Conservation (phyloP, 2,113 vertebrate genomes). For the Phaetusa simplex region DNA sequence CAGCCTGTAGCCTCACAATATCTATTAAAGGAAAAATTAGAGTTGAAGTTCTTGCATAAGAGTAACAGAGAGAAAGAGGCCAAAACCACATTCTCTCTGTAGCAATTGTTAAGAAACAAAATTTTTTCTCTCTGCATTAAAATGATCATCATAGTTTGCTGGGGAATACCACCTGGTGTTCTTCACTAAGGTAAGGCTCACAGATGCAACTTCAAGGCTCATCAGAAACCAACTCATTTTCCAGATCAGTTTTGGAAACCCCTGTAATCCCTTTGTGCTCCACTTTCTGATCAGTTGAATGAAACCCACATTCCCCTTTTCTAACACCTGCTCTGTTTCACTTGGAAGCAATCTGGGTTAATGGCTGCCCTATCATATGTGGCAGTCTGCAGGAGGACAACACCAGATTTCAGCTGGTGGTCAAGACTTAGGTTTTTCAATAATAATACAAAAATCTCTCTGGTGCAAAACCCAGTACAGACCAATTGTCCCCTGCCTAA, state of each 20-base stretch:
- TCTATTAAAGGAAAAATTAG: constrained; percentile 11
- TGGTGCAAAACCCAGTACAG: neutral
- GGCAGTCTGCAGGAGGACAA: neutral
- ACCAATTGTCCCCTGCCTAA: neutral
- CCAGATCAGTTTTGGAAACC: neutral
- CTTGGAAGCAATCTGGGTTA: neutral
- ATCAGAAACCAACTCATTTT: neutral
- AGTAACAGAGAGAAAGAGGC: neutral
- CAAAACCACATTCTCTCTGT: neutral
- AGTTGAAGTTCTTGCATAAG: neutral
- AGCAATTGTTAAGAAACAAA: neutral
- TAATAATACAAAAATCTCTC: neutral
- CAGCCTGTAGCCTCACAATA: constrained; percentile 9
- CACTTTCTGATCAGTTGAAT: neutral
- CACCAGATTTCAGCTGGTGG: neutral
- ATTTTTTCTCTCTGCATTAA: neutral
- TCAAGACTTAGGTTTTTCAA: neutral
- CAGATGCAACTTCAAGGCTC: neutral
- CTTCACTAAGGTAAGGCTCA: neutral
- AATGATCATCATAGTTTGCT: neutral
- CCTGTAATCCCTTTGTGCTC: neutral
- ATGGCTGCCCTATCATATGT: neutral
- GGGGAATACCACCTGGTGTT: neutral
- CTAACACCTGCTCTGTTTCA: neutral
- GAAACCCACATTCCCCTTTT: neutral